Percentiles rank a stretch among this genome's conserved stretches.
Evolutionary conservation across 2,797 vertebrate genomes (phyloP).

Genomic region (Anisognathus igniventris): DNA sequence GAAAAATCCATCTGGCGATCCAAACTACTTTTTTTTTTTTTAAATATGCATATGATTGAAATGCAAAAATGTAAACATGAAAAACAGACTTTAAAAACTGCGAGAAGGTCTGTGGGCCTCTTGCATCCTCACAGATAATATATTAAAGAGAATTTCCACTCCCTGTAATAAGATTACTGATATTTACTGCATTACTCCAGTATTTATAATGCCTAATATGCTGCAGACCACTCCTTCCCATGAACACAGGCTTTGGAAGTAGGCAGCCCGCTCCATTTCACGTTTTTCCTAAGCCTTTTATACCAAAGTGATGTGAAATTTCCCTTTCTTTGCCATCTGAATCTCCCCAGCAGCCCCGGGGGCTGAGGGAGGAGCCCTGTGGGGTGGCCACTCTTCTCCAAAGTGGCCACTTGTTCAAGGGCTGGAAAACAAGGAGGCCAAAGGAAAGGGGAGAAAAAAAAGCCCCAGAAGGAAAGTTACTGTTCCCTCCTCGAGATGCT

Average conservation of each 20-base stretch:
- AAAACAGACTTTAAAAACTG: background rate
- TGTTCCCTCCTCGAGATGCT: background rate
- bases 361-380: background rate
- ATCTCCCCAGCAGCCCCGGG: background rate
- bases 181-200: constrained; percentile 39
- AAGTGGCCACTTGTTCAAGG: background rate
- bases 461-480: background rate
- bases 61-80: constrained; percentile 39
- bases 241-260: background rate
- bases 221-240: background rate
- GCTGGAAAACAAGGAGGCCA: background rate
- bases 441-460: background rate
- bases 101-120: constrained; percentile 28
- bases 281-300: background rate
- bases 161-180: constrained; percentile 33
- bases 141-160: constrained; percentile 43
- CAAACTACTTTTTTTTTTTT: background rate
- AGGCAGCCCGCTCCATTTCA: background rate
- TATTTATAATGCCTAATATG: background rate
- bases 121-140: constrained; percentile 16
- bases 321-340: background rate
- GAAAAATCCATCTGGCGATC: constrained; percentile 51
- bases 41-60: constrained; percentile 38
- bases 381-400: background rate
- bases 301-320: background rate